Conservation (phyloP, 2,113 vertebrate species). For the Argyrosomus japonicus region DNA sequence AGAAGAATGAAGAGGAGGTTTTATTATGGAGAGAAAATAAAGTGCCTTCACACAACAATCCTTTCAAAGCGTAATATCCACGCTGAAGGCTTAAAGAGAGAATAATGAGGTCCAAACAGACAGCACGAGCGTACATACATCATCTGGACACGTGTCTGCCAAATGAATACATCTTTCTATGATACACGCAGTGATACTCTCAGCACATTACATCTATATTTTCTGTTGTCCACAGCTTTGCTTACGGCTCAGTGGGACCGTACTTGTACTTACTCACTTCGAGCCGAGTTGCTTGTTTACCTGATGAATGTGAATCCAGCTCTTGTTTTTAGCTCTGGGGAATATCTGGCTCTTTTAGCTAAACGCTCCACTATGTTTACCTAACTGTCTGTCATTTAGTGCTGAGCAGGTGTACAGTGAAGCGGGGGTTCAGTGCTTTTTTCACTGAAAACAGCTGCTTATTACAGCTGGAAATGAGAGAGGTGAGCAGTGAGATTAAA, state of each 20-base stretch:
- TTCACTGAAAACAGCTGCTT: background rate
- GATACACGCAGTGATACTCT: background rate
- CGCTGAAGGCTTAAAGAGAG: background rate
- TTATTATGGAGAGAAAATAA: constrained; percentile 32
- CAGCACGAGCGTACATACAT: accelerated
- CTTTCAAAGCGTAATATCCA: background rate
- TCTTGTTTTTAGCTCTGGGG: too few species aligned
- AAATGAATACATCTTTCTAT: background rate
- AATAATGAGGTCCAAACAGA: background rate
- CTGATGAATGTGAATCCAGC: too few species aligned
- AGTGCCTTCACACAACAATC: background rate
- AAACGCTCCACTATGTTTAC: too few species aligned
- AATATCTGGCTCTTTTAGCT: too few species aligned
- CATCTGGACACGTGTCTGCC: background rate
- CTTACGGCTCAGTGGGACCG: too few species aligned
- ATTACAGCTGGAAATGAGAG: background rate
- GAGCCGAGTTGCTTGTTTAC: too few species aligned
- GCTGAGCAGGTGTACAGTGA: too few species aligned
- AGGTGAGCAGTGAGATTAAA: too few species aligned
- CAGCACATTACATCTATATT: background rate
- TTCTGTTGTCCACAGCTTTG: background rate
- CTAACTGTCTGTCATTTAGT: too few species aligned
- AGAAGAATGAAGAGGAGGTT: background rate
- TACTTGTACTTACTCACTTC: too few species aligned
- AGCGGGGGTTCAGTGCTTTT: too few species aligned